Evolutionary conservation across 1,140 invertebrate species (phyloP).

Genomic region (Cheumatopsyche charites): DNA sequence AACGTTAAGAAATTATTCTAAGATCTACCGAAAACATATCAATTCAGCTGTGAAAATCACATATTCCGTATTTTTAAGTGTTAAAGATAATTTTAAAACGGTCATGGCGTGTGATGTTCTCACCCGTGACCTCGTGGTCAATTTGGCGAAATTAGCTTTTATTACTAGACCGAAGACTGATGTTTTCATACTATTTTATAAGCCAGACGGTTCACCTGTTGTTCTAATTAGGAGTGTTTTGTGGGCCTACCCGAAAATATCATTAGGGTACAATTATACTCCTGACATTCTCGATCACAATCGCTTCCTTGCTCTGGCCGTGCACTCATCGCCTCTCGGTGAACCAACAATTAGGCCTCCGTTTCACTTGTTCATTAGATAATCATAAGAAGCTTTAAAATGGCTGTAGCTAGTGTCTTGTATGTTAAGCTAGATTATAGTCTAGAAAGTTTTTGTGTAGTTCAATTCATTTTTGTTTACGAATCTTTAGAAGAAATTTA

Average conservation of each 20-base stretch:
- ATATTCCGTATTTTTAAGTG: constrained; percentile 38
- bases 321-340: background rate
- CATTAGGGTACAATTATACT: background rate
- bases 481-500: constrained; percentile 46
- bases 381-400: constrained; percentile 49
- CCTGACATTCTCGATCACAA: background rate
- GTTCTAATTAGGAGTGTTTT: constrained; percentile 36
- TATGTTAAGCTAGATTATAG: constrained; percentile 48
- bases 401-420: constrained; percentile 50
- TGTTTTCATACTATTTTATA: constrained; percentile 48
- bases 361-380: constrained; percentile 45
- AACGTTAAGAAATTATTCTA: constrained; percentile 37
- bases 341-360: constrained; percentile 23
- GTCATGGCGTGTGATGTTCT: background rate
- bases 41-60: constrained; percentile 45
- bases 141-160: constrained; percentile 45
- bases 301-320: constrained; percentile 13
- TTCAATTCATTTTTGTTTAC: constrained; percentile 30
- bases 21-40: constrained; percentile 41
- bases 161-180: constrained; percentile 48
- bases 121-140: constrained; percentile 33
- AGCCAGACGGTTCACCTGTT: constrained; percentile 42
- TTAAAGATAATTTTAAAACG: constrained; percentile 37
- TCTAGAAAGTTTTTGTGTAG: constrained; percentile 44
- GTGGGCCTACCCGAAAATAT: background rate